Percentiles rank a stretch among this genome's conserved stretches.
Evolutionary conservation across 1,140 invertebrate genomes (phyloP).

Genomic region (Nylanderia fulva): DNA sequence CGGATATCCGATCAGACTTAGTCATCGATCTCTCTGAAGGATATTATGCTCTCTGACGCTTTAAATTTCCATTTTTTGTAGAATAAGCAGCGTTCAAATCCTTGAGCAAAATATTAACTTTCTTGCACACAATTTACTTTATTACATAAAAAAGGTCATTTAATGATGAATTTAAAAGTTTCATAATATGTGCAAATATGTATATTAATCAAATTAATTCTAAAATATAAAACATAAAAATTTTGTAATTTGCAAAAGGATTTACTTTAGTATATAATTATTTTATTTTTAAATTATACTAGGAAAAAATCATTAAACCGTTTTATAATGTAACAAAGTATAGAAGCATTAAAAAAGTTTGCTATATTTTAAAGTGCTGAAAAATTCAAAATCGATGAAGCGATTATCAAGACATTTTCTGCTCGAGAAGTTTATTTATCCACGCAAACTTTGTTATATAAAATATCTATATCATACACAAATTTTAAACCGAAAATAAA

Average conservation of each 20-base stretch:
- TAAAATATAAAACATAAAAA: not conserved
- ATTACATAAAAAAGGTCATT: too few species aligned
- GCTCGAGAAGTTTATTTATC: not conserved
- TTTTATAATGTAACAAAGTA: not conserved
- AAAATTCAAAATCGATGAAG: slow-evolving; percentile 11
- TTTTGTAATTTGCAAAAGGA: not conserved
- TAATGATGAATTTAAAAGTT: not conserved
- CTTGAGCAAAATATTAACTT: not conserved
- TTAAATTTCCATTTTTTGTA: not conserved
- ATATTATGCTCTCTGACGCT: not conserved
- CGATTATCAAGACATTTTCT: not conserved
- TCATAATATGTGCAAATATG: not conserved
- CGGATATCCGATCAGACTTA: slow-evolving; percentile 23
- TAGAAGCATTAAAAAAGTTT: not conserved
- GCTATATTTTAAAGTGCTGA: slow-evolving; percentile 4
- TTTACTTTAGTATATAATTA: not conserved
- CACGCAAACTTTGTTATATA: not conserved
- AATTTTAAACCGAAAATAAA: not conserved
- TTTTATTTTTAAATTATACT: not conserved
- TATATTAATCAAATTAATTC: not conserved
- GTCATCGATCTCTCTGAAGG: slow-evolving; percentile 57
- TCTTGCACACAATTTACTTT: not conserved
- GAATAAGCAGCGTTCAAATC: not conserved
- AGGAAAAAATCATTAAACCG: not conserved
- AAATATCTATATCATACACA: not conserved